Base-by-base conservation (phyloP, 2,888 invertebrate genomes). In the Eilema sororculum region DNA sequence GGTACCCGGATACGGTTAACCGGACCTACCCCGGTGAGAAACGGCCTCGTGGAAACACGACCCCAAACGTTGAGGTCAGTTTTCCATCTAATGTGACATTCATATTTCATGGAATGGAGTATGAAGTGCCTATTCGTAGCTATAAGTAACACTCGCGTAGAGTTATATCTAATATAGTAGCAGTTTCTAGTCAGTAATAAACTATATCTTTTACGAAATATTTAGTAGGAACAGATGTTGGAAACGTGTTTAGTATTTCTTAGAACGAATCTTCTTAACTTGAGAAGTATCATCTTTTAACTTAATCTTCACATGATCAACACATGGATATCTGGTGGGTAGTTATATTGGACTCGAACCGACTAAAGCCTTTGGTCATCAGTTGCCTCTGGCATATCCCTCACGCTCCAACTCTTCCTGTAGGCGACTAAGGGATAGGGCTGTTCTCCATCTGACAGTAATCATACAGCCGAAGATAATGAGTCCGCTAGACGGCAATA, bases 81-180 rank as follows among this genome's bases (percentile, higher is more conserved):
- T 62, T 58, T 22, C 41, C 25, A 25, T 20, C 61, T 67, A 61
- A 67, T 62, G 25, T 52, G 52, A 22, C 22, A 61, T 12, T 67
- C 46, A 62, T 56, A 67, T 41, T 68, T 68, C 65, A 60, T 65
- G 22, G 60, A 64, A 30, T 22, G 25, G 22, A 52, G 22, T 64
- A 6, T 8, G 12, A 64, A 52, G 52, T 64, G 52, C 12, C 58
- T 56, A 52, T 28, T 52, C 3, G 13, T 28, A 28, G n/a, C 52
- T 28, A 64, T 46, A 46, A 52, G 5, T 64, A 52, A 58, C 24
- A 58, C 25, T 25, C 6, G 25, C 16, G 58, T 13, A 16, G 13
- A 24, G 58, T 58, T 58, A 58, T 58, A 25, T 24, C 24, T 13
- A 58, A 25, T 58, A 58, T 24, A 12, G 13, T 13, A 58, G 25